Evolutionary conservation across 1,140 invertebrate genomes (phyloP).

Genomic region (Drosophila pruinosa): DNA sequence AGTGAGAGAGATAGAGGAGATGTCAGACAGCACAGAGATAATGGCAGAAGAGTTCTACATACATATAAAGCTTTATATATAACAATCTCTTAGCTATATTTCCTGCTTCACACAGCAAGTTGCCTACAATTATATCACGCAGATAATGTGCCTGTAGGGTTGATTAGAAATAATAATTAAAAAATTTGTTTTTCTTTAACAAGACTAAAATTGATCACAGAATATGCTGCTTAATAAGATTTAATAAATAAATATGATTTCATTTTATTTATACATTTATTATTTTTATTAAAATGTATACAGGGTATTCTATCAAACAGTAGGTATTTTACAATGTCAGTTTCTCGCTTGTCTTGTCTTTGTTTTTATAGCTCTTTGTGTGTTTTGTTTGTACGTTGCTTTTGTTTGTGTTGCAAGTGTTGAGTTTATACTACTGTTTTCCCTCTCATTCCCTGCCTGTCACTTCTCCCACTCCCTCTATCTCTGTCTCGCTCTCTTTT

Average conservation of each 20-base stretch:
- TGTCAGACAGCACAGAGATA: background rate
- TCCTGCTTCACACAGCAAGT: background rate
- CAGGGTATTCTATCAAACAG: background rate
- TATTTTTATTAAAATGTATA: no score
- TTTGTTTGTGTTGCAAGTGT: constrained; percentile 21
- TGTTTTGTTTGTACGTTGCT: constrained; percentile 19
- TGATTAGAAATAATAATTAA: no score
- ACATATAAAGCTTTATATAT: constrained; percentile 8
- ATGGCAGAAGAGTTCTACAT: background rate
- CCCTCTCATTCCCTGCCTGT: background rate
- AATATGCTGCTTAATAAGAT: no score
- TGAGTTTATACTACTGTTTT: constrained; percentile 19
- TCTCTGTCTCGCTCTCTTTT: no score
- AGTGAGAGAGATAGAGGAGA: background rate
- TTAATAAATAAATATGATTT: no score
- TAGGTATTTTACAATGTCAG: no score
- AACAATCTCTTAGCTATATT: constrained; percentile 6
- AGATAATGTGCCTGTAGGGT: background rate
- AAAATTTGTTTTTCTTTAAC: no score
- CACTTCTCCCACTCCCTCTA: background rate
- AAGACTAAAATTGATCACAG: no score
- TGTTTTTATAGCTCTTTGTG: constrained; percentile 1
- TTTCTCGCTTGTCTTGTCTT: background rate
- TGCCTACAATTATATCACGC: background rate
- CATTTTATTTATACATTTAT: no score